Evolutionary conservation across 37 sponge, comb jelly and placozoan species (phyloP).

Genomic region (Agelas oroides): DNA sequence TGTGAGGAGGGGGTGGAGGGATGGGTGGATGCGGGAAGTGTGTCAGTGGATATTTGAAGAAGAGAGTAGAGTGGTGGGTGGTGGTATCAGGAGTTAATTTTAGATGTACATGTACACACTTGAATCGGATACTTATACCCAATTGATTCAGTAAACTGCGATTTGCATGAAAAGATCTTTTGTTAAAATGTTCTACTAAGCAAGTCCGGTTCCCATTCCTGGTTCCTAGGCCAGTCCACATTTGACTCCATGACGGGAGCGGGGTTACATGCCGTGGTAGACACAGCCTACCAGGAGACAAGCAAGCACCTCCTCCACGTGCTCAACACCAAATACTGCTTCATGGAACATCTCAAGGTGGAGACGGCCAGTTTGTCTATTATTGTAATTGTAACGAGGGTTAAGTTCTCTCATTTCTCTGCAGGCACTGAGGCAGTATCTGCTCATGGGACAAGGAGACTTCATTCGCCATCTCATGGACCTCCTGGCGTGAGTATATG

Average conservation of each 20-base stretch:
- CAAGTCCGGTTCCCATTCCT: too few species aligned
- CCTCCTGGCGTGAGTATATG: constrained; percentile 76
- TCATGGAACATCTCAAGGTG: constrained; percentile 90
- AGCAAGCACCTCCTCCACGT: constrained; percentile 86
- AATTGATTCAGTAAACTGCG: too few species aligned
- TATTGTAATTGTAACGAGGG: too few species aligned
- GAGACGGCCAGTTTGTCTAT: too few species aligned
- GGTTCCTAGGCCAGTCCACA: constrained; percentile 57
- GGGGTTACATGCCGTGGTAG: constrained; percentile 63
- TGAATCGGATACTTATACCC: too few species aligned
- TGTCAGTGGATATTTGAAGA: too few species aligned
- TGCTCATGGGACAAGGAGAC: constrained; percentile 98
- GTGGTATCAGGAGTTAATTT: too few species aligned
- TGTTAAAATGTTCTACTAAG: too few species aligned
- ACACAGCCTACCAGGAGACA: constrained; percentile 84
- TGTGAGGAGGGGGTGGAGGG: constrained; percentile 9
- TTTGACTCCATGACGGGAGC: constrained; percentile 85
- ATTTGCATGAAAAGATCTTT: too few species aligned
- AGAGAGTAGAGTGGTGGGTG: too few species aligned
- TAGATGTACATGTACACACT: background rate
- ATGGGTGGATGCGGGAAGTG: too few species aligned
- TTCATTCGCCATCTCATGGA: constrained; percentile 98
- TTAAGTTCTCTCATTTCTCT: too few species aligned
- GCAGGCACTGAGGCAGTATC: constrained; percentile 91
- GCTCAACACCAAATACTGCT: constrained; percentile 87